Evolutionary conservation across 2,113 vertebrate species (phyloP).

Genomic region (Eulemur rufifrons): DNA sequence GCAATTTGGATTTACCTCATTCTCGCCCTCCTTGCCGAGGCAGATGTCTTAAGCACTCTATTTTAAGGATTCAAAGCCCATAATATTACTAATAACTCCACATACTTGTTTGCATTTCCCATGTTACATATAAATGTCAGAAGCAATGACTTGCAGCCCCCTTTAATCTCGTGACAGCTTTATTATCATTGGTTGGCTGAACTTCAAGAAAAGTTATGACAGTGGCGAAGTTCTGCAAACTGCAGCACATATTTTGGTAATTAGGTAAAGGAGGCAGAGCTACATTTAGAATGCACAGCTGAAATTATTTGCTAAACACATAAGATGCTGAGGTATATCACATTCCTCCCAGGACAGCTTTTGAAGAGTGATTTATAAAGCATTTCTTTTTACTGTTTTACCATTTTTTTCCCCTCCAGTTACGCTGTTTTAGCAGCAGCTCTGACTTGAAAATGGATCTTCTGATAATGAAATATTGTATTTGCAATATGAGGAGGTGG

Average conservation of each 20-base stretch:
- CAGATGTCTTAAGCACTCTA: constrained; percentile 61
- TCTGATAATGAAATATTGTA: constrained; percentile 58
- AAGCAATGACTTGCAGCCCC: constrained; percentile 73
- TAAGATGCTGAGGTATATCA: constrained; percentile 47
- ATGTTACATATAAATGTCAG: constrained; percentile 69
- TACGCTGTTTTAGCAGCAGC: constrained; percentile 28
- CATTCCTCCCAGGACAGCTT: constrained; percentile 57
- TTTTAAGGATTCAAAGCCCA: constrained; percentile 74
- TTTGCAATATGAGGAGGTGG: constrained; percentile 63
- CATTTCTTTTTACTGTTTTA: constrained; percentile 51
- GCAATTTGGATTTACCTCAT: neutral
- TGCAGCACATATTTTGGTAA: constrained; percentile 74
- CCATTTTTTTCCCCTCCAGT: neutral
- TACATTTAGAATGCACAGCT: constrained; percentile 54
- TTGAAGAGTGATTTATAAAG: constrained; percentile 69
- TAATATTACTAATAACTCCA: constrained; percentile 76
- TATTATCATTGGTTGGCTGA: constrained; percentile 77
- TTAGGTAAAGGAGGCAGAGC: constrained; percentile 73
- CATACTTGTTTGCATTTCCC: constrained; percentile 76
- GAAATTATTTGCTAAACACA: constrained; percentile 77
- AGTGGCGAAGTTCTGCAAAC: constrained; percentile 77
- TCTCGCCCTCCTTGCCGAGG: constrained; percentile 37
- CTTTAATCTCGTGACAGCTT: constrained; percentile 78
- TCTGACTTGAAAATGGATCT: constrained; percentile 64
- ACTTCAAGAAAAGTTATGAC: constrained; percentile 79